Evolutionary conservation across 2,113 vertebrate species (phyloP), one percentile per base, ranked within the genome.

Genomic region (Recurvirostra avosetta): DNA sequence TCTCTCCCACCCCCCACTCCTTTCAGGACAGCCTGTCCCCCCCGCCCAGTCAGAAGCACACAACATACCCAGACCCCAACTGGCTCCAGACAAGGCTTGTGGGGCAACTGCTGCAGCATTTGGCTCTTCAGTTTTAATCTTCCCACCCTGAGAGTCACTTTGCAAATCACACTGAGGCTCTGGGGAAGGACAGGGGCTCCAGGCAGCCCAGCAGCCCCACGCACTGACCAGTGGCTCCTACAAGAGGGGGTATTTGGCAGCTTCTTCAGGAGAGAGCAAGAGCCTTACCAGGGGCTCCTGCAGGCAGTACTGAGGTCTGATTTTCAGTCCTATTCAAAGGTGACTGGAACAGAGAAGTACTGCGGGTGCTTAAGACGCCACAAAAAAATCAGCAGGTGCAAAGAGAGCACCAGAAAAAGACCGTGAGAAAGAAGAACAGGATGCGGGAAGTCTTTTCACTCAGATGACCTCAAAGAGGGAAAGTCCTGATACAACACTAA

Each of bases 381-480:
- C 10, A 0, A 8, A 80, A 80, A 87, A 52, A 58, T 11, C 78
- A 67, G 15, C n/a, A 67, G 56, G 56, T 67, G 66, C 62, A 47
- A 88, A 92, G 73, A 61, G 67, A 68, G 19, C 45, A 62, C 27
- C 36, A 23, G 27, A 84, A 81, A 81, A 81, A 61, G 29, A 74
- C 32, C 1, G 3, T 82, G 79, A 90, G 91, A 96, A 92, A 88
- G 81, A 92, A 87, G 71, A 90, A 78, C n/a, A 61, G n/a, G 82
- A 67, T 45, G 43, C 1, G 0, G 90, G 34, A 79, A 94, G 43
- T 52, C 29, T 41, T 65, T 68, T 78, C 72, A 82, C 74, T 40
- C 7, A 0, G 9, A 67, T 47, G 49, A 94, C 58, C 52, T 12
- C 0, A 0, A 63, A 79, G 47, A 88, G 27, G 86, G 47, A 63